Conservation (phyloP, 2,888 invertebrate genomes). For the Macrophya alboannulata region DNA sequence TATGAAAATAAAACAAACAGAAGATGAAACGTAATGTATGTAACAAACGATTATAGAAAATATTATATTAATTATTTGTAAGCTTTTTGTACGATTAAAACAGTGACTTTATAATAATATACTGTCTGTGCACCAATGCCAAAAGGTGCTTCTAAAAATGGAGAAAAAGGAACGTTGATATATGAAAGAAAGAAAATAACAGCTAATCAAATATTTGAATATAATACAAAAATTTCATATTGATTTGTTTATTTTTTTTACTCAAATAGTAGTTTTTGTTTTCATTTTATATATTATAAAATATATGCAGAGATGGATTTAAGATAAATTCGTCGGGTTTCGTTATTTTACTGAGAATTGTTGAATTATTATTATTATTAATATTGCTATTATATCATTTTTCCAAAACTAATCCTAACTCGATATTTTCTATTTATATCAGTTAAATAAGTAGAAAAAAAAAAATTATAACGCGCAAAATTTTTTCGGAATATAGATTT, state of each 20-base stretch:
- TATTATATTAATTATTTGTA: slow-evolving; percentile 64
- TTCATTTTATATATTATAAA: neutral
- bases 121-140: slow-evolving; percentile 35
- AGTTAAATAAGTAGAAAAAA: neutral
- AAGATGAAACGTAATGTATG: neutral
- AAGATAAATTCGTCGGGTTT: neutral
- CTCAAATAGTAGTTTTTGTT: neutral
- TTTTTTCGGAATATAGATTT: neutral
- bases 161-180: neutral
- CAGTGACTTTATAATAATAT: slow-evolving; percentile 66
- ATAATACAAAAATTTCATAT: neutral
- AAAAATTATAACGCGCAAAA: neutral
- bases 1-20: neutral
- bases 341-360: neutral
- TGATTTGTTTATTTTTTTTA: neutral
- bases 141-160: slow-evolving; percentile 43
- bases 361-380: slow-evolving; percentile 10
- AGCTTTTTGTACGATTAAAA: slow-evolving; percentile 74
- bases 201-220: neutral
- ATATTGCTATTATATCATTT: neutral
- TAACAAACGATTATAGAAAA: slow-evolving; percentile 22
- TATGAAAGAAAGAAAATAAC: neutral
- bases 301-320: neutral
- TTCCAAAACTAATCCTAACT: neutral
- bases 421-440: neutral